Percentiles rank a stretch among this genome's conserved stretches.
Evolutionary conservation across 2,113 vertebrate genomes (phyloP).

Genomic region (Xenopus tropicalis): UCB_Xtro_10.0 CM004443.2:69305001-69305500

Average conservation of each 20-base stretch:
- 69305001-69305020: too few species aligned
- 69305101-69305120: too few species aligned
- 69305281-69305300: constrained; percentile 13
- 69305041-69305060: too few species aligned
- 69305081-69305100: too few species aligned
- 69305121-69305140: too few species aligned
- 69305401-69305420: constrained; percentile 48
- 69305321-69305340: constrained; percentile 11
- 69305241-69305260: constrained; percentile 9
- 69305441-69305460: constrained; percentile 71
- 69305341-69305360: constrained; percentile 56
- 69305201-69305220: constrained; percentile 55
- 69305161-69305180: too few species aligned
- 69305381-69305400: constrained; percentile 61
- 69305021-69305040: too few species aligned
- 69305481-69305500: constrained; percentile 69
- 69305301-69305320: constrained; percentile 52
- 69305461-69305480: constrained; percentile 60
- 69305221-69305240: constrained; percentile 46
- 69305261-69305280: constrained; percentile 28
- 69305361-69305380: constrained; percentile 64
- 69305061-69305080: too few species aligned
- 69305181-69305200: too few species aligned
- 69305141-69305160: too few species aligned
- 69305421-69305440: constrained; percentile 59